Conservation (phyloP, 2,797 vertebrate genomes). For the Poecilia velifera region DNA sequence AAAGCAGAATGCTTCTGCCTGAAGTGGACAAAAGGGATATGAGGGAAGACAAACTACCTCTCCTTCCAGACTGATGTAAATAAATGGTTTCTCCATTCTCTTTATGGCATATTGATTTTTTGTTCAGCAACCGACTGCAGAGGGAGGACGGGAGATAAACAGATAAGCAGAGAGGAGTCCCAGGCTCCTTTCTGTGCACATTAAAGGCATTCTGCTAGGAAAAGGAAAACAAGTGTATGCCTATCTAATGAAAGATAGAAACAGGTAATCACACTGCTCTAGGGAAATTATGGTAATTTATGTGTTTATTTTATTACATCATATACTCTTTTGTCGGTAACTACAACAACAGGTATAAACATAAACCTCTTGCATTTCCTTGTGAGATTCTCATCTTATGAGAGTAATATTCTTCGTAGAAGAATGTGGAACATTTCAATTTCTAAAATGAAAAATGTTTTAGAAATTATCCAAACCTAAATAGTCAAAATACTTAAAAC, state of each 20-base stretch:
- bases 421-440: neutral
- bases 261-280: neutral
- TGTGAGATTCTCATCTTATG: slow-evolving; percentile 25
- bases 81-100: slow-evolving; percentile 66
- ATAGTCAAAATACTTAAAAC: slow-evolving; percentile 19
- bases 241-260: slow-evolving; percentile 4
- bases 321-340: slow-evolving; percentile 1
- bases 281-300: slow-evolving; percentile 29
- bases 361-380: neutral
- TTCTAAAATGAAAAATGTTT: slow-evolving; percentile 12
- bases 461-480: slow-evolving; percentile 16
- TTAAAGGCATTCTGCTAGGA: slow-evolving; percentile 5
- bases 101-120: slow-evolving; percentile 78
- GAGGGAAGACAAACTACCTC: slow-evolving; percentile 56
- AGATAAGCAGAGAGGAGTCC: slow-evolving; percentile 16
- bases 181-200: slow-evolving; percentile 31
- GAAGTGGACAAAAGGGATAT: slow-evolving; percentile 49
- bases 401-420: slow-evolving; percentile 23
- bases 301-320: slow-evolving; percentile 6
- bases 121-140: slow-evolving; percentile 54
- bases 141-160: slow-evolving; percentile 9
- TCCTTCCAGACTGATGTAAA: slow-evolving; percentile 70
- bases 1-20: slow-evolving; percentile 41
- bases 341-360: slow-evolving; percentile 4
- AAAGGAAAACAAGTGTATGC: neutral